These are phyloP conservation scores for Paradoxurus hermaphroditus DNA, from an alignment of 2,113 vertebrate species.

Conservation along the genomic window DNA sequence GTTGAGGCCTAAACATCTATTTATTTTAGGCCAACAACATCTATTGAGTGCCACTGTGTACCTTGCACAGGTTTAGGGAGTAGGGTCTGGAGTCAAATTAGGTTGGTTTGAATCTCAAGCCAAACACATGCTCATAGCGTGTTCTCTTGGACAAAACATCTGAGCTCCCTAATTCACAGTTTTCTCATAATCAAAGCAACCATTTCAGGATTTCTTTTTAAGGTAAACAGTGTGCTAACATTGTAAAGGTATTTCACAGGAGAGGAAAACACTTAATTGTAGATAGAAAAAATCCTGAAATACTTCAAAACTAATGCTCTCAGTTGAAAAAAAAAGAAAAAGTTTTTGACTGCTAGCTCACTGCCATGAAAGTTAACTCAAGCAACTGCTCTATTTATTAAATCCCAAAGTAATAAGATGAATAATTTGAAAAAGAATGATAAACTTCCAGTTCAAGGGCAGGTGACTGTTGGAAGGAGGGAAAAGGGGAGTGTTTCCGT, in stretches of 20 bases:
- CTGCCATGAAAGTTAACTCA: not conserved
- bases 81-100: not conserved
- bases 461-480: not conserved
- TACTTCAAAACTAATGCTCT: not conserved
- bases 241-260: not conserved
- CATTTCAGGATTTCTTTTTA: not conserved
- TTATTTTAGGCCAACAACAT: no score
- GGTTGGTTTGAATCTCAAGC: not conserved
- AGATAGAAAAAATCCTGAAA: not conserved
- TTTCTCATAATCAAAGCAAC: not conserved
- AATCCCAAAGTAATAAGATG: not conserved
- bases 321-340: not conserved
- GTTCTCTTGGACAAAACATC: not conserved
- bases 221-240: not conserved
- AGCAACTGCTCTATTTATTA: not conserved
- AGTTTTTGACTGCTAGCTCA: not conserved
- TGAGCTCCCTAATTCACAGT: not conserved
- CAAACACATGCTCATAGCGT: not conserved
- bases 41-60: not conserved
- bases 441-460: not conserved
- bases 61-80: not conserved
- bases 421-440: not conserved
- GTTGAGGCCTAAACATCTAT: no score
- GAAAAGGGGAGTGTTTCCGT: not conserved
- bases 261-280: not conserved